Evolutionary conservation across 2,113 vertebrate species (phyloP), one percentile per base, ranked within the genome.

Genomic region (Hepsetus odoe): DNA sequence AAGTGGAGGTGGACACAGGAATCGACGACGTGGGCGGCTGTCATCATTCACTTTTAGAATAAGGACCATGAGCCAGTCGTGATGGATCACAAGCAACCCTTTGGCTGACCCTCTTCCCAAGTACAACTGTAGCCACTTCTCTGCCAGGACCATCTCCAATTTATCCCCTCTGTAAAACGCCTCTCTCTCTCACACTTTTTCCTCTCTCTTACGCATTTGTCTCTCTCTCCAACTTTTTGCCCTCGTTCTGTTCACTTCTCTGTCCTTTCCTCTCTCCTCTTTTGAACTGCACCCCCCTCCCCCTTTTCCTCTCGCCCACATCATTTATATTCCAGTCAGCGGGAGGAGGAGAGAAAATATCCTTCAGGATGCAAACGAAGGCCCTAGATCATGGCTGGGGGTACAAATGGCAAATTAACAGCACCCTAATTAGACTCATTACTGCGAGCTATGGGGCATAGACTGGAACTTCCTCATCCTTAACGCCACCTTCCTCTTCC

Each of bases 351-450:
- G 76, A 58, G 44, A 74, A 80, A 75, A 67, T 64, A 80, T 80
- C 82, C 49, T 79, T 79, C 42, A 81, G 79, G 56, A 83, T 79
- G 76, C 72, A 64, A 74, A 58, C 55, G 64, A 73, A 79, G 79
- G 53, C 79, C 53, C 53, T 78, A 61, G 81, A 83, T 85, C 79
- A 79, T 85, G 79, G 79, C 81, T 76, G 24, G 59, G 76, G 72
- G 82, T 78, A 83, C 72, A 80, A 82, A 85, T 83, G 82, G 82
- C 79, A 82, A 83, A 83, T 85, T 74, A 85, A 83, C 82, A 62
- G 76, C 74, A 73, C 80, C 42, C 61, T 85, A 83, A 85, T 83
- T 85, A 83, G 56, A 56, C 79, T 85, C 82, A 79, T 85, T 83
- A 83, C 53, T 32, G 75, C 72, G 40, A 77, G 83, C 77, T 80